Conservation (phyloP, 92 coral and sea anemone genomes). For the Porites cylindrica region DNA sequence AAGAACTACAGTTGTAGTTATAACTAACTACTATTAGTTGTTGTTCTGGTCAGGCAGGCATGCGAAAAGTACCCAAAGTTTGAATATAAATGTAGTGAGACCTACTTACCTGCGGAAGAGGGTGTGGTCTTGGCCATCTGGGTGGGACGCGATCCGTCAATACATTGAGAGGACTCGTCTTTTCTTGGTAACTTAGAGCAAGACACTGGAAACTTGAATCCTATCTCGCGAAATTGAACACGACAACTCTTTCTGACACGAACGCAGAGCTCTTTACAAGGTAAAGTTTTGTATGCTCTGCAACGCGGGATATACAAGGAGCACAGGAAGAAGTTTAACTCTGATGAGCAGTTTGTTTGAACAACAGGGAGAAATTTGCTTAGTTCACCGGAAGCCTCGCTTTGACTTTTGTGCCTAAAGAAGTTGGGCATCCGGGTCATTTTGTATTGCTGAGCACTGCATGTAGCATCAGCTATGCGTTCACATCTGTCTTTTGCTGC, state of each 20-base stretch:
- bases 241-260: conserved; percentile 19
- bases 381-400: conserved; percentile 35
- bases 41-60: no score
- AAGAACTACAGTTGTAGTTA: no score
- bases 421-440: conserved; percentile 55
- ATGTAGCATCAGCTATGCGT: conserved; percentile 12
- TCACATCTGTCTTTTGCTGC: conserved; percentile 19
- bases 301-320: conserved; percentile 54
- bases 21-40: no score
- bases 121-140: no score
- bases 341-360: conserved; percentile 23
- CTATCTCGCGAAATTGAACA: conserved; percentile 13
- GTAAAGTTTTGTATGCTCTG: neutral
- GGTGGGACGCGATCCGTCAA: no score
- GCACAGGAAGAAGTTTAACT: conserved; percentile 42
- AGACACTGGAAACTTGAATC: conserved; percentile 37
- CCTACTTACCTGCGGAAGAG: no score
- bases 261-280: conserved; percentile 57
- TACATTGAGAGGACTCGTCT: no score
- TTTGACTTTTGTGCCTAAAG: conserved; percentile 42
- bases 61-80: no score
- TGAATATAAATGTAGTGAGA: no score
- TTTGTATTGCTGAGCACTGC: conserved; percentile 34
- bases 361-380: conserved; percentile 43
- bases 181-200: no score